These are phyloP conservation scores for Eupithecia subumbrata DNA, from an alignment of 2,888 invertebrate species.

Conservation along the genomic window DNA sequence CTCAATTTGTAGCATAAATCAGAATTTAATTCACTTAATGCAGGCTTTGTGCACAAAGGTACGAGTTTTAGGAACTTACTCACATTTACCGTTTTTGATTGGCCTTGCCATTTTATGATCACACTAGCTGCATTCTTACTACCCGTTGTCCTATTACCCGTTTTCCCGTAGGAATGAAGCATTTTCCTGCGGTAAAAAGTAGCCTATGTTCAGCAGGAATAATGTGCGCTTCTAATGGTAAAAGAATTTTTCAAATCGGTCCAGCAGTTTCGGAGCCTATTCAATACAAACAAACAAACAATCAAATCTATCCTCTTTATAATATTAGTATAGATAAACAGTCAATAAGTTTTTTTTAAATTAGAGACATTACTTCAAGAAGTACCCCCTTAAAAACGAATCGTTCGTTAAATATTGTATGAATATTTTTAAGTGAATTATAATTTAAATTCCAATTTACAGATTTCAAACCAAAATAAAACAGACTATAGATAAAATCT, in stretches of 20 bases:
- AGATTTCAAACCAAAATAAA: not conserved
- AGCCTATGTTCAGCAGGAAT: too few relatives aligned
- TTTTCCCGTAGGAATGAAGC: too few relatives aligned
- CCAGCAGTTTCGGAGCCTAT: too few relatives aligned
- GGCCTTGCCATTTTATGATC: not conserved
- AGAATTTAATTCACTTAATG: conserved; percentile 20
- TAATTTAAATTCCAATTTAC: not conserved
- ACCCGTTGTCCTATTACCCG: too few relatives aligned
- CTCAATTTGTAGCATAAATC: conserved; percentile 26
- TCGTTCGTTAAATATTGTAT: not conserved
- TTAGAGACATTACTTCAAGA: not conserved
- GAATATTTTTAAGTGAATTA: not conserved
- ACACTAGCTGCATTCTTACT: too few relatives aligned
- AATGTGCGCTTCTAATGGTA: too few relatives aligned
- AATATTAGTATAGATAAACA: too few relatives aligned
- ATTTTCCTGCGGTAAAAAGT: too few relatives aligned
- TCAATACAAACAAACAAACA: too few relatives aligned
- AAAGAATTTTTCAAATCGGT: too few relatives aligned
- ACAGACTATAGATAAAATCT: not conserved
- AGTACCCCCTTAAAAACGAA: not conserved
- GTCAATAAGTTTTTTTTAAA: not conserved
- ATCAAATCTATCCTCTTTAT: too few relatives aligned
- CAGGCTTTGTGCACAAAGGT: conserved; percentile 9
- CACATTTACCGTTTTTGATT: not conserved
- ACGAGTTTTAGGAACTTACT: not conserved